phyloP scores from a whole-genome alignment of 2,113 vertebrate genomes.

The Odontophorus gujanensis region DNA sequence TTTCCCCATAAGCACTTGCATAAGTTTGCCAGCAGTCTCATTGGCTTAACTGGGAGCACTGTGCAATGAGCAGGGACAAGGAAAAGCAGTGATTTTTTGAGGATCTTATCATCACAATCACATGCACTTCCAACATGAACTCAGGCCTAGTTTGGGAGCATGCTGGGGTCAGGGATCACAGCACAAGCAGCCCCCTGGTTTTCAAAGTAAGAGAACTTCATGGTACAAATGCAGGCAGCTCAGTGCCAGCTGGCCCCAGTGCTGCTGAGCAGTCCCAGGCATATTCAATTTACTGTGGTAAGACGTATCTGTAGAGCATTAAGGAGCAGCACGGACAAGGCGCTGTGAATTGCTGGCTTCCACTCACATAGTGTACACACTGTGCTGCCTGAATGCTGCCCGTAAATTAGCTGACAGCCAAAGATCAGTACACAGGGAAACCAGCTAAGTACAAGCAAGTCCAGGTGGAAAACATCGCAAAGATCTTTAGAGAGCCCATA shows the following conservation, averaged over 20 bases:
- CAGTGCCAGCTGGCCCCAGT: neutral
- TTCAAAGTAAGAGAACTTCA: neutral
- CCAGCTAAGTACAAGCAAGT: neutral
- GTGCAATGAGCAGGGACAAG: neutral
- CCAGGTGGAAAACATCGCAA: neutral
- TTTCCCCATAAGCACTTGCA: slow-evolving; percentile 2
- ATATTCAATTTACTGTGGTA: neutral
- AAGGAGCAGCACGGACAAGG: neutral
- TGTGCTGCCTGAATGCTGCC: neutral
- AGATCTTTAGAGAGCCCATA: neutral
- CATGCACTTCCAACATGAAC: neutral
- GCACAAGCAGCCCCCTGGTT: neutral
- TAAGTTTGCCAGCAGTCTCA: neutral
- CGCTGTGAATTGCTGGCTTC: neutral
- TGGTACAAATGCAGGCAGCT: accelerated
- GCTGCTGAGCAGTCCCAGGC: accelerated
- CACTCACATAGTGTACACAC: neutral
- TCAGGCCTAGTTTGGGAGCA: neutral
- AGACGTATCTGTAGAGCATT: neutral
- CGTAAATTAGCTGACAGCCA: neutral
- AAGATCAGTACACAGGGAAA: neutral
- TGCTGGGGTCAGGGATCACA: accelerated
- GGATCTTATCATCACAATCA: neutral
- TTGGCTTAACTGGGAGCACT: neutral
- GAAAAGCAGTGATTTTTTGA: neutral